phyloP scores from a whole-genome alignment of 2,888 invertebrate genomes.

The Epinotia bilunana region DNA sequence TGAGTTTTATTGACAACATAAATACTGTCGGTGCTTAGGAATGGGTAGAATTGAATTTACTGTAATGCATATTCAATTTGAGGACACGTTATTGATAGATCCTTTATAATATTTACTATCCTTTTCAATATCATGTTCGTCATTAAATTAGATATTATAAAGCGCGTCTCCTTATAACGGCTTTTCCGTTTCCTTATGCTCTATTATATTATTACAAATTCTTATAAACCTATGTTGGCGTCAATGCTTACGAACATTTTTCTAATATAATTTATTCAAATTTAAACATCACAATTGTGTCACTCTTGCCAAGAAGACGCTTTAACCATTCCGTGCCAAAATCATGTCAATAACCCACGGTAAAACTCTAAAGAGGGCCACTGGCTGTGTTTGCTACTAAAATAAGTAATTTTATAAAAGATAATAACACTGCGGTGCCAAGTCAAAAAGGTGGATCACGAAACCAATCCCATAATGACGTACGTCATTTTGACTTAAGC shows the following conservation, averaged over 20 bases:
- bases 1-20: constrained; percentile 79
- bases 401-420: constrained; percentile 7
- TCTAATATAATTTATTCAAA: constrained; percentile 8
- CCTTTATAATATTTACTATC: neutral
- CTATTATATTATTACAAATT: neutral
- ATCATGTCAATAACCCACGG: constrained; percentile 20
- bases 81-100: neutral
- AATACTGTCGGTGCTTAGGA: constrained; percentile 57
- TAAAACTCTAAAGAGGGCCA: constrained; percentile 8
- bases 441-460: neutral
- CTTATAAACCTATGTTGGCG: neutral
- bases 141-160: too few relatives aligned
- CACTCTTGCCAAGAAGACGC: constrained; percentile 22
- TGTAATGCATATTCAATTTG: neutral
- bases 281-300: constrained; percentile 11
- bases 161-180: neutral
- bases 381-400: neutral
- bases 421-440: neutral
- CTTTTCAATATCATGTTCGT: neutral
- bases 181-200: neutral
- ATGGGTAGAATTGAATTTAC: constrained; percentile 17
- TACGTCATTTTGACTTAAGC: constrained; percentile 3
- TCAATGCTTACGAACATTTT: neutral
- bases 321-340: constrained; percentile 25
- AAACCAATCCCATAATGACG: neutral